Conservation (phyloP, 2,888 invertebrate genomes). For the Limnephilus lunatus region DNA sequence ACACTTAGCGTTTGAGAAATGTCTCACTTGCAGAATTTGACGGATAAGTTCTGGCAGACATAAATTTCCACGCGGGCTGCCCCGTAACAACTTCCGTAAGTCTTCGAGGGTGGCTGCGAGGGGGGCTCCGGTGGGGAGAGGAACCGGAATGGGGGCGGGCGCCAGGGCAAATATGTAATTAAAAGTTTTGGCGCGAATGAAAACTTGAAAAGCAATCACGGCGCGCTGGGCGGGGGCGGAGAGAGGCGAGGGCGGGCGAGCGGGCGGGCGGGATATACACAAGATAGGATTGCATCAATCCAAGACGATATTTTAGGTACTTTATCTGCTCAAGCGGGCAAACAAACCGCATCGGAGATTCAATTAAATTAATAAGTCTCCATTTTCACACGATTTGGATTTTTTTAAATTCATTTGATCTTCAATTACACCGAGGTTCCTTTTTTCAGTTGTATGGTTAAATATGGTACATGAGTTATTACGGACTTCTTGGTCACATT, state of each 20-base stretch:
- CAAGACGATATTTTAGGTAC: conserved; percentile 19
- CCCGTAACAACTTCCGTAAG: conserved; percentile 37
- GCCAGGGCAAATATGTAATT: conserved; percentile 66
- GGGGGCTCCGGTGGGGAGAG: not conserved
- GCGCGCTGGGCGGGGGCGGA: conserved; percentile 34
- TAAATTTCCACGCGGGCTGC: conserved; percentile 36
- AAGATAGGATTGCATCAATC: conserved; percentile 34
- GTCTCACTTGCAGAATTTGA: conserved; percentile 46
- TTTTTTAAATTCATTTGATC: not conserved
- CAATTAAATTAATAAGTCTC: not conserved
- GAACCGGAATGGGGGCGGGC: conserved; percentile 34
- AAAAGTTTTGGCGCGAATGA: conserved; percentile 66
- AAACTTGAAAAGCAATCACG: conserved; percentile 66
- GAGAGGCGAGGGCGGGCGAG: not conserved
- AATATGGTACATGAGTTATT: no score
- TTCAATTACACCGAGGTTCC: no score
- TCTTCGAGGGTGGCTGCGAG: conserved; percentile 29
- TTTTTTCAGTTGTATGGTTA: no score
- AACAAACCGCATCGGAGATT: not conserved
- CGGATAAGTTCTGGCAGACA: conserved; percentile 41
- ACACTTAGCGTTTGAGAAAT: conserved; percentile 27
- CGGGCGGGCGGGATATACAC: not conserved
- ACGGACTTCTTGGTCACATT: no score
- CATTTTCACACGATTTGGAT: not conserved
- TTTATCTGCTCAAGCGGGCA: not conserved